Evolutionary conservation across 2,888 invertebrate genomes (phyloP), one percentile per base, ranked within the genome.

Genomic region (Polyommatus iphigenia): DNA sequence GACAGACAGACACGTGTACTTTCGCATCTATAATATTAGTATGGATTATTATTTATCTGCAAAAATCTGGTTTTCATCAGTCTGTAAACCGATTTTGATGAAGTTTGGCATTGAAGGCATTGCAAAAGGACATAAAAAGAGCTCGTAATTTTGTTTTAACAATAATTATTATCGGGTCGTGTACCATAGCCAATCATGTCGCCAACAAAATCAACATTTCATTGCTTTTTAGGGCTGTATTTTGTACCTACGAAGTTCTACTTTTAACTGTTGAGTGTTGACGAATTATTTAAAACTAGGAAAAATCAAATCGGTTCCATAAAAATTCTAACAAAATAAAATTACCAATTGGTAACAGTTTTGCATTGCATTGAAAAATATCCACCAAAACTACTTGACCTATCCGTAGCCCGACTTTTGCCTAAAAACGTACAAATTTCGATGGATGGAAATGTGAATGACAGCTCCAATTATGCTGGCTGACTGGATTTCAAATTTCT

Each of bases 401-500:
- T 78, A 36, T 78, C 24, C 72, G 71, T 67, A 67, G 18, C 32
- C 54, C 24, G 15, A 73, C 72, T 79, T 79, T 79, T n/a, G 20
- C 72, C 78, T 76, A 72, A 50, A 7, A 13, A 15, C 24, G 75
- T 1, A 29, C 24, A n/a, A 6, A 24, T 75, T 75, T 46, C 72
- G 20, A 2, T 41, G 72, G 41, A n/a, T 41, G 76, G 79, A 77
- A 77, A 57, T 57, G 78, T 77, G 76, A 46, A 24, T 46, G 75
- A 82, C 18, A 80, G 84, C 5, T 82, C 85, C 82, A 78, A 67
- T 78, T 81, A 81, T 83, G 82, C 84, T 79, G 79, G 80, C 72
- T 29, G 73, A 50, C 77, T 83, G 83, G 85, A 85, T 85, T 84
- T 81, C 85, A 83, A n/a, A n/a, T n/a, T n/a, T n/a, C n/a, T n/a